Evolutionary conservation across 2,888 invertebrate genomes (phyloP).

Genomic region (Andricus quercusramuli): DNA sequence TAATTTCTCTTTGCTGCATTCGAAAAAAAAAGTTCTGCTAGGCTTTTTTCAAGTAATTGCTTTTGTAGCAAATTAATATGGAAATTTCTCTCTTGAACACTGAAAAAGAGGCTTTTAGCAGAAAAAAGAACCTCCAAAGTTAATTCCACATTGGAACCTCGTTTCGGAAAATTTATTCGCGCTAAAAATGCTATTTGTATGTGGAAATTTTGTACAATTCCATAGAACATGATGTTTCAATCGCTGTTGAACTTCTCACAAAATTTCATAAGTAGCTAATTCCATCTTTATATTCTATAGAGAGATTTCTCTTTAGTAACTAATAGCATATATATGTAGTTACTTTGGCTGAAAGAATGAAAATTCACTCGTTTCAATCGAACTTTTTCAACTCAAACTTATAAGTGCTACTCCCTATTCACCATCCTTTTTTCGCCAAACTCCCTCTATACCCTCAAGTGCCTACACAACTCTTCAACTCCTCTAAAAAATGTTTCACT

Average conservation of each 20-base stretch:
- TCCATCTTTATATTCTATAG: too few species aligned
- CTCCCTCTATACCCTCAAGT: neutral
- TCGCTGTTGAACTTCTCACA: too few species aligned
- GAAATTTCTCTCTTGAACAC: too few species aligned
- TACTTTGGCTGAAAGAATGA: neutral
- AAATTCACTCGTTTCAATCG: neutral
- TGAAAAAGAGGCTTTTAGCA: too few species aligned
- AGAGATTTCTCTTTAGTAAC: too few species aligned
- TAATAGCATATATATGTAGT: neutral
- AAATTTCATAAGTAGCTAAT: too few species aligned
- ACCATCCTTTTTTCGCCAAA: neutral
- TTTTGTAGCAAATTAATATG: neutral
- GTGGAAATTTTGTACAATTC: too few species aligned
- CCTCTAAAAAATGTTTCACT: neutral
- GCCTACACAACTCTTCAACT: neutral
- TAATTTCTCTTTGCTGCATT: neutral
- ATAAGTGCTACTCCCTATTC: neutral
- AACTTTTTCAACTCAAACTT: neutral
- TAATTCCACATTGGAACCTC: too few species aligned
- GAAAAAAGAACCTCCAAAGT: too few species aligned
- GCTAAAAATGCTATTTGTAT: too few species aligned
- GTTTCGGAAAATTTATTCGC: too few species aligned
- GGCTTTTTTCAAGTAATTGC: neutral
- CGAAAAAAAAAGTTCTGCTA: neutral
- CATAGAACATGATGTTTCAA: too few species aligned